phyloP scores from a whole-genome alignment of 2,113 vertebrate genomes.

The Oenanthe melanoleuca region DNA sequence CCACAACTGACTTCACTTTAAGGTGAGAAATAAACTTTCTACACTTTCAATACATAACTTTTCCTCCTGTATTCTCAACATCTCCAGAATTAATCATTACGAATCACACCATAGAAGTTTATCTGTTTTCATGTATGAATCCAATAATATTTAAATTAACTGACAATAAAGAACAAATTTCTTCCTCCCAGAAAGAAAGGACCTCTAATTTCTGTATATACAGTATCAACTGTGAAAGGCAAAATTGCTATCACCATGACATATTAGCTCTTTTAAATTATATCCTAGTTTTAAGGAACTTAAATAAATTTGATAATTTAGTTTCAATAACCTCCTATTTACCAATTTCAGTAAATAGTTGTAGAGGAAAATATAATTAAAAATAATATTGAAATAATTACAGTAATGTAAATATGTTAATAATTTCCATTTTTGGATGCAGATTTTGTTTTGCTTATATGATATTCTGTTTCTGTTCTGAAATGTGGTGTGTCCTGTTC shows the following conservation, averaged over 20 bases:
- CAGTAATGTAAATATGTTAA: background rate
- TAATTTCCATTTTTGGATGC: background rate
- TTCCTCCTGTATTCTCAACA: background rate
- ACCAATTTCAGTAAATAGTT: background rate
- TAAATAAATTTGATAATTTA: background rate
- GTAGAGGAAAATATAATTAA: background rate
- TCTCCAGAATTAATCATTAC: background rate
- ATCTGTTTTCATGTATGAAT: background rate
- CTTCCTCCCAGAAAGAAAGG: background rate
- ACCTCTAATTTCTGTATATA: background rate
- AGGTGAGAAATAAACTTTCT: background rate
- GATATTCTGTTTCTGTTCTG: background rate
- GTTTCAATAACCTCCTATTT: background rate
- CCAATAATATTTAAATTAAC: background rate
- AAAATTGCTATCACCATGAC: background rate
- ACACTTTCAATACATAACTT: background rate
- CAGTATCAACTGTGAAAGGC: background rate
- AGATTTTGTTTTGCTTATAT: background rate
- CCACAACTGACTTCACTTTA: background rate
- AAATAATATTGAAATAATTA: background rate
- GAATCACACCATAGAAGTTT: background rate
- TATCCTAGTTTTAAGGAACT: background rate
- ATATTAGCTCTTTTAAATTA: background rate
- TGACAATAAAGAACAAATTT: background rate
- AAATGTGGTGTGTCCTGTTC: background rate